A percentile compares a stretch with the other conserved stretches of the same genome.
Evolutionary conservation across 2,888 invertebrate genomes (phyloP).

Genomic region (Aleiodes alternator): DNA sequence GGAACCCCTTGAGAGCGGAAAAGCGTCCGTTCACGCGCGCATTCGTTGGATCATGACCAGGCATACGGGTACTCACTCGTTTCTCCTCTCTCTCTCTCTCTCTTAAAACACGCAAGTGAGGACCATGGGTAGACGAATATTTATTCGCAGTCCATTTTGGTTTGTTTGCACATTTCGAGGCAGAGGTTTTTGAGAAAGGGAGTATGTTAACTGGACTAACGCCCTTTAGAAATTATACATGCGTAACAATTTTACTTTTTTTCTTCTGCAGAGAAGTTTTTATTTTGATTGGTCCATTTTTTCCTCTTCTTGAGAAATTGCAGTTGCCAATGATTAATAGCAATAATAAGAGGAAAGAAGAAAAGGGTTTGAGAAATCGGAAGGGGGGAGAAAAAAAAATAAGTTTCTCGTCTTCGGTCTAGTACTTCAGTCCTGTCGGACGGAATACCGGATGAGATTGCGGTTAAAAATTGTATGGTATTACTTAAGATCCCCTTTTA

Average conservation of each 20-base stretch:
- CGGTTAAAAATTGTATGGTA: slow-evolving; percentile 74
- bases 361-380: slow-evolving; percentile 20
- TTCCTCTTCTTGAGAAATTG: slow-evolving; percentile 3
- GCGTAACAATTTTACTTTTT: not conserved
- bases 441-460: slow-evolving; percentile 68
- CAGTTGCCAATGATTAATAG: slow-evolving; percentile 54
- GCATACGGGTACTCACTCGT: slow-evolving; percentile 69
- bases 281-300: slow-evolving; percentile 1
- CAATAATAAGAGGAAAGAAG: slow-evolving; percentile 51
- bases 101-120: slow-evolving; percentile 60
- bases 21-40: slow-evolving; percentile 42
- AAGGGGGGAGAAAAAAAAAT: slow-evolving; percentile 31
- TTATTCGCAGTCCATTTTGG: slow-evolving; percentile 75
- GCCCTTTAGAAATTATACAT: slow-evolving; percentile 4
- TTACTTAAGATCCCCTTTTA: slow-evolving; percentile 67
- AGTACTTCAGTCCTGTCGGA: slow-evolving; percentile 50
- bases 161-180: slow-evolving; percentile 69
- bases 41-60: slow-evolving; percentile 72
- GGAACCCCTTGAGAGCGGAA: slow-evolving; percentile 35
- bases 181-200: slow-evolving; percentile 49
- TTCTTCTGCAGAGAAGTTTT: not conserved
- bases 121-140: slow-evolving; percentile 69
- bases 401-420: slow-evolving; percentile 42
- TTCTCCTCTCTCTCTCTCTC: slow-evolving; percentile 60
- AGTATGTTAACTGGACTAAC: slow-evolving; percentile 63